Conservation (phyloP, 2,113 vertebrate genomes). For the Hydropotes inermis region DNA sequence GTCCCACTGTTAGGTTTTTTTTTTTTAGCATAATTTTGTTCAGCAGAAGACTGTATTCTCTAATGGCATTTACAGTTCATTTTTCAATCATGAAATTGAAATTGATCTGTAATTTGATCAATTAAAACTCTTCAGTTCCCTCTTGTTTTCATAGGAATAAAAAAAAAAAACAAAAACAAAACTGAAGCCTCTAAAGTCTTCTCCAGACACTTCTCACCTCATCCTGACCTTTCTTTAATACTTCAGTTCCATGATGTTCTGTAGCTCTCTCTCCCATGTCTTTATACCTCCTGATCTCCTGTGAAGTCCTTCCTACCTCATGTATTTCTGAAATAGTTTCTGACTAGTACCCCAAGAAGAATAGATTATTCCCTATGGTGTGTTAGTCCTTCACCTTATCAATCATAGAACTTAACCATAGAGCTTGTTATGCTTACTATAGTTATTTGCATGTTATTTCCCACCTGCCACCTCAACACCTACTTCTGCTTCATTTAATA, state of each 20-base stretch:
- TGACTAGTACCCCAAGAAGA: not conserved
- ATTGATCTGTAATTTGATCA: not conserved
- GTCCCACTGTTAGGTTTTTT: not conserved
- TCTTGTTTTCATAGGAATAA: not conserved
- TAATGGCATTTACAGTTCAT: not conserved
- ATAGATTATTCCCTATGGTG: not conserved
- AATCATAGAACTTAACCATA: not conserved
- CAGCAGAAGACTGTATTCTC: not conserved
- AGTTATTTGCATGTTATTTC: not conserved
- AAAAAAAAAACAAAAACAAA: not conserved
- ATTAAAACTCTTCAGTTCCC: not conserved
- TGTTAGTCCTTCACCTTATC: not conserved
- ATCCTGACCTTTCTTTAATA: not conserved
- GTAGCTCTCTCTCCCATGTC: not conserved
- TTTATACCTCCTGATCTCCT: not conserved
- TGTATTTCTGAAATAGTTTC: not conserved
- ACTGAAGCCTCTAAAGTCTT: not conserved
- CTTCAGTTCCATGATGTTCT: not conserved
- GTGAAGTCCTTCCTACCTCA: not conserved
- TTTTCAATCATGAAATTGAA: not conserved
- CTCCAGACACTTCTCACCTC: not conserved
- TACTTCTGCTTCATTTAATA: not conserved
- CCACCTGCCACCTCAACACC: not conserved
- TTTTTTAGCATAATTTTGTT: not conserved
- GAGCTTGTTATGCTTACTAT: not conserved